Evolutionary conservation across 2,888 invertebrate genomes (phyloP).

Genomic region (Strigamia maritima): DNA sequence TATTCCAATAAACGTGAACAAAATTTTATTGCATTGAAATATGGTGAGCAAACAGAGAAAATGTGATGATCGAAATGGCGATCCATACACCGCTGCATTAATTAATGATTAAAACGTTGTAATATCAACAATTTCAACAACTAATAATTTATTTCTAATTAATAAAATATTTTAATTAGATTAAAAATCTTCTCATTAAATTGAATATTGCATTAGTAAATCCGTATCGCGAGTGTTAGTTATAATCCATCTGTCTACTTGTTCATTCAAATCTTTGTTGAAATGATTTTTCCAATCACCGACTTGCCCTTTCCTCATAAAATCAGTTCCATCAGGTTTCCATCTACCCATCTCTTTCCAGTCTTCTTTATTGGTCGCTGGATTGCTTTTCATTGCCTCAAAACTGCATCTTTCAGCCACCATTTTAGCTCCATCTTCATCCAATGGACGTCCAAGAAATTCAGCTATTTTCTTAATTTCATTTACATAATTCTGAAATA

Average conservation of each 20-base stretch:
- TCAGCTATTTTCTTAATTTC: slow-evolving; percentile 35
- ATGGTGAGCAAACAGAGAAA: too few species aligned
- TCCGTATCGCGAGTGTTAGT: not conserved
- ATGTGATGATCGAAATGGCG: too few species aligned
- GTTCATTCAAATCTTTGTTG: slow-evolving; percentile 32
- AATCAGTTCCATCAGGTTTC: slow-evolving; percentile 37
- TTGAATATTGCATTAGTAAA: not conserved
- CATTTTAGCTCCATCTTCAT: not conserved
- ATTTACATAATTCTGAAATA: not conserved
- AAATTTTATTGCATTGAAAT: too few species aligned
- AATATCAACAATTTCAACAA: too few species aligned
- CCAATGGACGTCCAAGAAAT: not conserved
- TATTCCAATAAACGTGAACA: too few species aligned
- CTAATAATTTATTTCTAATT: too few species aligned
- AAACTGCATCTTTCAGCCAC: slow-evolving; percentile 34
- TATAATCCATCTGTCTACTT: slow-evolving; percentile 35
- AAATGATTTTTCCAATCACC: slow-evolving; percentile 42
- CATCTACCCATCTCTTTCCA: slow-evolving; percentile 36
- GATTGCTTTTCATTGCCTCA: slow-evolving; percentile 34
- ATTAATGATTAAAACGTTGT: too few species aligned
- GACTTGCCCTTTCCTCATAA: slow-evolving; percentile 40
- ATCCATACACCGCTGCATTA: too few species aligned
- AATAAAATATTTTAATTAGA: too few species aligned
- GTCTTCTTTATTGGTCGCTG: slow-evolving; percentile 37
- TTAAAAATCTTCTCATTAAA: too few species aligned